Base-by-base conservation (phyloP, 2,113 vertebrate genomes). In the Acrocephalus kingi region DNA sequence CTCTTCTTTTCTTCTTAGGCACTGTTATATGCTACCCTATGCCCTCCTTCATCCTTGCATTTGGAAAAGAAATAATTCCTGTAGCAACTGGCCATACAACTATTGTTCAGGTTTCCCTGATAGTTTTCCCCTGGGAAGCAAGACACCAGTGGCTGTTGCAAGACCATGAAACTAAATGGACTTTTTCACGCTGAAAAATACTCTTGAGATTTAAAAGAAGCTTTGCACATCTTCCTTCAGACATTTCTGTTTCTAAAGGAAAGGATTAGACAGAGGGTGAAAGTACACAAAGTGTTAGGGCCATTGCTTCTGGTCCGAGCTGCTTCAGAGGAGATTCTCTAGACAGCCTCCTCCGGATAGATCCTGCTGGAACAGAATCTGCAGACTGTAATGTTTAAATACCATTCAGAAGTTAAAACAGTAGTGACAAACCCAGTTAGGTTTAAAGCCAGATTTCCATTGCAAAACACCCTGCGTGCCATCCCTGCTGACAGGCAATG, bases 371-470 rank as follows among this genome's bases (percentile, higher is more conserved):
- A 96, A 76, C 23, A 1, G 69, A 73, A 78, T 89, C 76, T 85
- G 78, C 84, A 93, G 84, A 74, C 91, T 83, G 74, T 33, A 94
- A 87, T 92, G 87, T 90, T 94, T 96, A 96, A 95, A 96, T 69
- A 90, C 82, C 67, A 92, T 89, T 94, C 85, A 79, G 82, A 96
- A 97, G 91, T 90, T 96, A 88, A 95, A 95, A 96, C 83, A 95
- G 74, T 74, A 94, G 82, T 93, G 93, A 96, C 94, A 97, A 96
- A 94, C 91, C 43, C 89, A 94, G 95, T 94, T 96, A 95, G 61
- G 64, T 97, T 97, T 93, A 93, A 97, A 96, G 95, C 84, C 82
- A 96, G 93, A 97, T 97, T 97, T 97, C 96, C 94, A 97, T 95
- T 96, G 95, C 96, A 97, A 97, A 97, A 97, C 91, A 96, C 76